Evolutionary conservation across 2,797 vertebrate species (phyloP).

Genomic region (Paguma larvata): DNA sequence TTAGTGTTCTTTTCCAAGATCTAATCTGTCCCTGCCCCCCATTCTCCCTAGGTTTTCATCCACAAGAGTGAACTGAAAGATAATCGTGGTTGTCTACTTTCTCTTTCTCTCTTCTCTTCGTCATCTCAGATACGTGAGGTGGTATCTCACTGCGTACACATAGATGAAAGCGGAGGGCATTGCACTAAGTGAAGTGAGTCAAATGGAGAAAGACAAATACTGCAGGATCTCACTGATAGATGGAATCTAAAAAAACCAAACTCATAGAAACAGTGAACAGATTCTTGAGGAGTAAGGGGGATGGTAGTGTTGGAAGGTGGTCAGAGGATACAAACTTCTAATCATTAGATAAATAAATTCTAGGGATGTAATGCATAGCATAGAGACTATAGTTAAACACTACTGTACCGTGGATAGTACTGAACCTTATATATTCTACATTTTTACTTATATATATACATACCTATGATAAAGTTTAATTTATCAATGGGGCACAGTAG

Average conservation of each 20-base stretch:
- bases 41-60: not conserved
- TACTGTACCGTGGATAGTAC: not conserved
- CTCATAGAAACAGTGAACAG: not conserved
- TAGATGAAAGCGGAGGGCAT: not conserved
- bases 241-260: not conserved
- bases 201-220: not conserved
- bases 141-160: not conserved
- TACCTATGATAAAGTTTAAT: not conserved
- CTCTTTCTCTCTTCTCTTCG: not conserved
- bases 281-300: not conserved
- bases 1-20: not conserved
- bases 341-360: not conserved
- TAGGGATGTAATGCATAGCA: too few species aligned
- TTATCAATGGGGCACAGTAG: not conserved
- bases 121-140: not conserved
- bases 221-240: not conserved
- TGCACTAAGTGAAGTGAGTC: not conserved
- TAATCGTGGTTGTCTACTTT: not conserved
- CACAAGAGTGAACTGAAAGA: not conserved
- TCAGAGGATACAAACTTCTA: not conserved
- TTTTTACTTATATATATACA: not conserved
- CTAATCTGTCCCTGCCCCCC: rapidly evolving
- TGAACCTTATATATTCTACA: not conserved
- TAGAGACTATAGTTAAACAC: not conserved
- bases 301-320: not conserved